These are phyloP conservation scores for Popillia japonica DNA, from an alignment of 1,140 invertebrate species.

Conservation along the genomic window DNA sequence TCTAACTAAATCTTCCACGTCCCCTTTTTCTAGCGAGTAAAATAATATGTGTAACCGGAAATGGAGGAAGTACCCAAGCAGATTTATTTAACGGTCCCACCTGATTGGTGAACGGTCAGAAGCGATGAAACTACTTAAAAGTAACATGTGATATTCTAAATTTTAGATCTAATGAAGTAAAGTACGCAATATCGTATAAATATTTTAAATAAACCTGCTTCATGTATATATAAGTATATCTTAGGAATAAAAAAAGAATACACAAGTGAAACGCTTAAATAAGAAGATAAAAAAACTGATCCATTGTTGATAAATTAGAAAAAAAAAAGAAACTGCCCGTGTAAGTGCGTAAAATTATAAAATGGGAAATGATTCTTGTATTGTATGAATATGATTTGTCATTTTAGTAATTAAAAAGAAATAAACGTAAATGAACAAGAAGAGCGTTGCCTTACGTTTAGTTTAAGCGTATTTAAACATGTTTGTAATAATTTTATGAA, in stretches of 20 bases:
- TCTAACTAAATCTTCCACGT: too few species aligned
- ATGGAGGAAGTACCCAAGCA: too few species aligned
- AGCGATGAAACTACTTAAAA: neutral
- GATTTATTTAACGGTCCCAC: too few species aligned
- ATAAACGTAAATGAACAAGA: neutral
- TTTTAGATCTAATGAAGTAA: neutral
- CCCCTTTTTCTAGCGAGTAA: too few species aligned
- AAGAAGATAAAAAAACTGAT: too few species aligned
- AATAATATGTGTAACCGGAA: too few species aligned
- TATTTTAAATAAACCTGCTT: too few species aligned
- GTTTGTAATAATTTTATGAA: neutral
- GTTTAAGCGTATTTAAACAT: neutral
- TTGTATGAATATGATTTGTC: too few species aligned
- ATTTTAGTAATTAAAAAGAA: neutral
- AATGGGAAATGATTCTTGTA: too few species aligned
- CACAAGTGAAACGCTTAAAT: neutral
- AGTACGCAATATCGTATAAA: too few species aligned
- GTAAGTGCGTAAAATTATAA: neutral
- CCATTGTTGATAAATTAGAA: neutral
- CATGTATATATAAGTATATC: too few species aligned
- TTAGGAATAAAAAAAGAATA: neutral
- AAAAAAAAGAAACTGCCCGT: neutral
- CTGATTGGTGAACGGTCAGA: too few species aligned
- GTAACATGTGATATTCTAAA: conserved; percentile 13
- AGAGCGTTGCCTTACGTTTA: neutral